These are phyloP conservation scores for Anseranas semipalmata DNA, from an alignment of 2,113 vertebrate genomes.

Conservation along the genomic window DNA sequence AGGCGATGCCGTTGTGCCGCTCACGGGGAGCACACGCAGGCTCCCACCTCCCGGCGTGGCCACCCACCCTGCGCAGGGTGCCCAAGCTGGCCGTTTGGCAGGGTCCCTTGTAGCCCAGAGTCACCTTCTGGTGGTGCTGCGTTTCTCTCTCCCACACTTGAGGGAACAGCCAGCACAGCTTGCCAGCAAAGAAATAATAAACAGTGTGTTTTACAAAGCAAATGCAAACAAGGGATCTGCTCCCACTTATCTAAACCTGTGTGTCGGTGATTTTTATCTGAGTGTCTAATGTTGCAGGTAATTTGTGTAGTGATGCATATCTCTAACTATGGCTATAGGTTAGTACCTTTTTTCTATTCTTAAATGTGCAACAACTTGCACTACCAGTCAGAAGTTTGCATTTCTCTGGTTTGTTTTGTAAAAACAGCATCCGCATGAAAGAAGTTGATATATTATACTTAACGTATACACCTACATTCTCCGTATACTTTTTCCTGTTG, in stretches of 20 bases:
- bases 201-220: background rate
- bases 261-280: background rate
- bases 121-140: background rate
- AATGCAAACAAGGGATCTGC: background rate
- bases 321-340: background rate
- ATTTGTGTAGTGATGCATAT: background rate
- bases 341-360: background rate
- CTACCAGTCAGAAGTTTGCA: background rate
- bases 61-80: background rate
- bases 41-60: rapidly evolving
- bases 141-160: background rate
- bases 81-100: rapidly evolving
- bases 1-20: background rate
- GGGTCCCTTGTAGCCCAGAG: background rate
- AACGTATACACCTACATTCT: background rate
- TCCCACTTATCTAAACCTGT: background rate
- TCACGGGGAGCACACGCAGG: background rate
- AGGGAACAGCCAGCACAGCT: background rate
- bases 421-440: background rate
- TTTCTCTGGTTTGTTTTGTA: conserved; percentile 3
- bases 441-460: background rate
- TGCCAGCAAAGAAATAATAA: background rate
- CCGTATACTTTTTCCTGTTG: background rate
- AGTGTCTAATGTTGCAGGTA: background rate
- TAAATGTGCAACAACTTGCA: background rate